Evolutionary conservation across 2,888 invertebrate species (phyloP), one percentile per base, ranked within the genome.

Genomic region (Netelia fuscicornis): DNA sequence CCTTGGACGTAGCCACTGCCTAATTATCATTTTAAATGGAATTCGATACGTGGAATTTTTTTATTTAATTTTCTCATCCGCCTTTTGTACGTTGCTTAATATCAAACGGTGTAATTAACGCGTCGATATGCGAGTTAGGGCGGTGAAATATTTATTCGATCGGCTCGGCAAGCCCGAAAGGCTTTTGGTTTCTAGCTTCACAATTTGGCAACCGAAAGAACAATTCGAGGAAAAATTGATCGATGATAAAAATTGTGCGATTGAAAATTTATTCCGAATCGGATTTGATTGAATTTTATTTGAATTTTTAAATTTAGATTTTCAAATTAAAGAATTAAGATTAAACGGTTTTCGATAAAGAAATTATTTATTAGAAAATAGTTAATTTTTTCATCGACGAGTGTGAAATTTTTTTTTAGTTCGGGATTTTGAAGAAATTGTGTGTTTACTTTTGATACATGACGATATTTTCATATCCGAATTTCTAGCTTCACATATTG

Each of bases 11-110:
- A 65, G 56, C 64, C 67, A 68, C 68, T 83, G 30, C 62, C 83
- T 83, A 74, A 83, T 83, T 83, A 83, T 78, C 78, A 83, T 83
- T 83, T 83, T 70, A 60, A 83, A 83, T 83, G 78, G 72, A 78
- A 78, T 78, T 83, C 83, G 74, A 83, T 83, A 68, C 83, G 77
- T 70, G 70, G 81, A 76, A 77, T 56, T 71, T 72, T 78, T 68
- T 71, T 54, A 48, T 72, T 64, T 25, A 13, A 20, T 8, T 71
- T 52, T 20, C 48, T 58, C 30, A 11, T 17, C 11, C 25, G 11
- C 5, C 3, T 62, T 52, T 2, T 60, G 37, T 79, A 20, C 13
- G 71, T 54, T 64, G 58, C 37, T 9, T 17, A 48, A 11, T 25
- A 17, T 23, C n/a, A 30, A 48, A 37, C 58, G 56, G 58, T 74